Evolutionary conservation across 1,140 invertebrate genomes (phyloP).

Genomic region (Aphelinus atriplicis): DNA sequence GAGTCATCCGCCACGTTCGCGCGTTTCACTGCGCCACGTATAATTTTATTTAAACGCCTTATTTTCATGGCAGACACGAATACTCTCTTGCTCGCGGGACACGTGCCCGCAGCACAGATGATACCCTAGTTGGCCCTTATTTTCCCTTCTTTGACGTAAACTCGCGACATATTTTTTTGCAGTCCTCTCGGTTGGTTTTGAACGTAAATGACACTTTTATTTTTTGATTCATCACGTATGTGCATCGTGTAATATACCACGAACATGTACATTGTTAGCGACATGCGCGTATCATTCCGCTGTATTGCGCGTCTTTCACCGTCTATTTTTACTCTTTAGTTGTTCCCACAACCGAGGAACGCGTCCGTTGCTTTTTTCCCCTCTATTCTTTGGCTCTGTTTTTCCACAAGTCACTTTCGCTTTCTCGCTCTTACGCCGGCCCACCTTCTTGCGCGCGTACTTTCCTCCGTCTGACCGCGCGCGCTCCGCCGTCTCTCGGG

Average conservation of each 20-base stretch:
- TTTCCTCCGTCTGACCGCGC: constrained; percentile 17
- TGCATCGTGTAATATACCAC: too few species aligned
- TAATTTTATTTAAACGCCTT: constrained; percentile 47
- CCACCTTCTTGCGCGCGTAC: neutral
- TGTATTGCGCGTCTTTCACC: neutral
- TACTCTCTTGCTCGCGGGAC: neutral
- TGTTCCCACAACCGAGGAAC: too few species aligned
- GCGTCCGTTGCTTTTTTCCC: neutral
- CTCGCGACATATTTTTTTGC: too few species aligned
- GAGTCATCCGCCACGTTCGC: constrained; percentile 14
- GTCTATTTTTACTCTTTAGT: neutral
- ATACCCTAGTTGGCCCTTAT: constrained; percentile 29
- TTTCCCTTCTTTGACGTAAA: neutral
- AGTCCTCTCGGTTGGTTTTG: too few species aligned
- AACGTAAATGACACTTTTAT: too few species aligned
- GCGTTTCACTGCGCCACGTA: constrained; percentile 24
- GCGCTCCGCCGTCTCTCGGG: neutral
- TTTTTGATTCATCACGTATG: too few species aligned
- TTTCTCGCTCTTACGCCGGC: constrained; percentile 2
- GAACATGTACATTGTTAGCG: too few species aligned
- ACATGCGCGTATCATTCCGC: neutral
- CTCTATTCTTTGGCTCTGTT: neutral
- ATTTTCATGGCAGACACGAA: constrained; percentile 42
- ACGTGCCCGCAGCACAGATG: constrained; percentile 7
- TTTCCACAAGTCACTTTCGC: constrained; percentile 13